Conservation (phyloP, 1,140 invertebrate species). For the Drosophila tani region DNA sequence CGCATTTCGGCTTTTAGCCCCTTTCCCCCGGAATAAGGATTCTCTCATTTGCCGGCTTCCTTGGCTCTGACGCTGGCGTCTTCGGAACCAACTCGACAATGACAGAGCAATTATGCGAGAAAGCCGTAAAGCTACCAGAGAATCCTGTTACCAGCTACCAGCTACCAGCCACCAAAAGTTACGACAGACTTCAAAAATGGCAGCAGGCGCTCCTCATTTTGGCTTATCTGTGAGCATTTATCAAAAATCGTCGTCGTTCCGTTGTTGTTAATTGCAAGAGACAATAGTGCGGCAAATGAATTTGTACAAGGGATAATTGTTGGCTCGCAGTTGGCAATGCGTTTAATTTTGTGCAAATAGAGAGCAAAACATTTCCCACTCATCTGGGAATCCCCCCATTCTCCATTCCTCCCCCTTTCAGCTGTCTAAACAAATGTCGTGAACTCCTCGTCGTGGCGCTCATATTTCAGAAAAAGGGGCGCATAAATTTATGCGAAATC, state of each 20-base stretch:
- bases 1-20: conserved; percentile 43
- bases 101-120: conserved; percentile 75
- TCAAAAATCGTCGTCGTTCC: conserved; percentile 73
- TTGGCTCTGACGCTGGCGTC: too few relatives aligned
- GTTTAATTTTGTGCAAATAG: conserved; percentile 82
- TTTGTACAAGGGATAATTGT: conserved; percentile 80
- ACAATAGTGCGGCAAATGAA: conserved; percentile 81
- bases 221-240: conserved; percentile 71
- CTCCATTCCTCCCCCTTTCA: conserved; percentile 3
- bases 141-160: conserved; percentile 55
- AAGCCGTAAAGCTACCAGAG: conserved; percentile 69
- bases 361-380: conserved; percentile 61
- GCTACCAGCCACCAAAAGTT: conserved; percentile 60
- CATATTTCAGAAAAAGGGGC: conserved; percentile 81
- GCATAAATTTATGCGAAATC: conserved; percentile 82
- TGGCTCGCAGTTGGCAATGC: conserved; percentile 65
- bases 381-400: neutral
- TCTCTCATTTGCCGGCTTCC: conserved; percentile 28
- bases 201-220: conserved; percentile 8
- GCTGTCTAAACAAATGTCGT: conserved; percentile 79
- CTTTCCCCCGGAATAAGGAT: neutral
- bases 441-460: conserved; percentile 66
- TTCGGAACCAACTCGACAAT: conserved; percentile 62
- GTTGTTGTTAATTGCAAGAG: conserved; percentile 72
- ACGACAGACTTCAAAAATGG: conserved; percentile 46